These are phyloP conservation scores for Platyrinchus mystaceus DNA, from an alignment of 2,797 vertebrate genomes.

Conservation along the genomic window DNA sequence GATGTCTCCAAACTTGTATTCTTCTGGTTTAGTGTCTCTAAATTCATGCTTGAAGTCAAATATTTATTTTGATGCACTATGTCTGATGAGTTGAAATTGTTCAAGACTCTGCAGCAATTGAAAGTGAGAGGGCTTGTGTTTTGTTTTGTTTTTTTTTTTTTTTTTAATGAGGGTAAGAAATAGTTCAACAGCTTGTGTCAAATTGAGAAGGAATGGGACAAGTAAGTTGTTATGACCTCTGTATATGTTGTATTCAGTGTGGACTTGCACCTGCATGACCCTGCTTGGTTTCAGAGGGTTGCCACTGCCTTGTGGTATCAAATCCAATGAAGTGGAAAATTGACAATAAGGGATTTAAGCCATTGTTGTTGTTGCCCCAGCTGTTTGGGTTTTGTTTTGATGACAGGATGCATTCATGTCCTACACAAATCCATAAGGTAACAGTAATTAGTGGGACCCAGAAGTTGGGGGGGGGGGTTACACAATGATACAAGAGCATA, in stretches of 20 bases:
- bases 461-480: neutral
- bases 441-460: neutral
- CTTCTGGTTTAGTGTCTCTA: neutral
- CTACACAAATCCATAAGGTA: neutral
- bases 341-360: neutral
- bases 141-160: neutral
- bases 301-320: neutral
- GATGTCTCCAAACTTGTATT: neutral
- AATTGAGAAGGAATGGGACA: neutral
- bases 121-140: neutral
- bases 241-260: neutral
- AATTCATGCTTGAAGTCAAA: neutral
- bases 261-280: neutral
- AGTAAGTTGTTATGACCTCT: neutral
- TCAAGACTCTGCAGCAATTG: neutral
- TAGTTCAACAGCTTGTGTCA: neutral
- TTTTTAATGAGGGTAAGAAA: neutral
- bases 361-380: neutral
- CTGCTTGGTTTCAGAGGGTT: neutral
- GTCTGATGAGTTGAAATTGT: neutral
- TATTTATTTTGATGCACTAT: fast-evolving
- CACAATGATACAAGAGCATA: neutral
- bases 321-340: slow-evolving; percentile 34
- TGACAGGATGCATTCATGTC: neutral
- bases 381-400: neutral